Conservation (phyloP, 2,113 vertebrate genomes). For the Pluvianellus socialis region DNA sequence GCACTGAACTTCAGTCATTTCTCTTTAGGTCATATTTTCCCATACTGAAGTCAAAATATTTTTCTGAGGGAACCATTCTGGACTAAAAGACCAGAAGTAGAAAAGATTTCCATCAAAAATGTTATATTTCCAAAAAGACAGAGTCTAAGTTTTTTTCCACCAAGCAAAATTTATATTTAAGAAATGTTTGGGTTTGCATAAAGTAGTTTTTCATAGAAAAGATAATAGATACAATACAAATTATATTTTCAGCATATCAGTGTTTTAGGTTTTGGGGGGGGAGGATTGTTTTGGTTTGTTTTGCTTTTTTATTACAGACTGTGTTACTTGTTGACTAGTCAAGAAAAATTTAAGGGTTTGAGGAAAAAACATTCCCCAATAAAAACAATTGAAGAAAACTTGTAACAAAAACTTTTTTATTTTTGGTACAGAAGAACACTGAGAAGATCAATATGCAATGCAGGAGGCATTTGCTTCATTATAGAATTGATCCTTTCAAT, state of each 20-base stretch:
- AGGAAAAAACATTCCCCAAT: background rate
- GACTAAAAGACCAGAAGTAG: background rate
- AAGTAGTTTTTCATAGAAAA: background rate
- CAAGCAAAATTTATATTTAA: background rate
- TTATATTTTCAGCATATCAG: background rate
- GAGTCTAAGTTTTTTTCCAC: rapidly evolving
- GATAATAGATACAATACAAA: background rate
- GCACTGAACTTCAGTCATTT: background rate
- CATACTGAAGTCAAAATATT: background rate
- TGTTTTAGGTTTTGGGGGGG: background rate
- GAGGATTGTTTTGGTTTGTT: background rate
- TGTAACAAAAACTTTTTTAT: background rate
- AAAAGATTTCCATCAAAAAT: background rate
- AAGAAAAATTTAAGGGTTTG: background rate
- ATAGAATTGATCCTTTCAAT: background rate
- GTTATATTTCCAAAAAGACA: background rate
- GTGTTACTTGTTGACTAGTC: background rate
- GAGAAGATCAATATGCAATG: background rate
- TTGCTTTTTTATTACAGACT: background rate
- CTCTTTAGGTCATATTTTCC: background rate
- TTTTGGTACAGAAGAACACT: background rate
- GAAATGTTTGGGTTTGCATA: background rate
- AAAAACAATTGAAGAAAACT: background rate
- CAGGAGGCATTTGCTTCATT: background rate
- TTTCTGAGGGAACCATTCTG: background rate